phyloP scores from a whole-genome alignment of 2,888 invertebrate species.

The Archips xylosteana region DNA sequence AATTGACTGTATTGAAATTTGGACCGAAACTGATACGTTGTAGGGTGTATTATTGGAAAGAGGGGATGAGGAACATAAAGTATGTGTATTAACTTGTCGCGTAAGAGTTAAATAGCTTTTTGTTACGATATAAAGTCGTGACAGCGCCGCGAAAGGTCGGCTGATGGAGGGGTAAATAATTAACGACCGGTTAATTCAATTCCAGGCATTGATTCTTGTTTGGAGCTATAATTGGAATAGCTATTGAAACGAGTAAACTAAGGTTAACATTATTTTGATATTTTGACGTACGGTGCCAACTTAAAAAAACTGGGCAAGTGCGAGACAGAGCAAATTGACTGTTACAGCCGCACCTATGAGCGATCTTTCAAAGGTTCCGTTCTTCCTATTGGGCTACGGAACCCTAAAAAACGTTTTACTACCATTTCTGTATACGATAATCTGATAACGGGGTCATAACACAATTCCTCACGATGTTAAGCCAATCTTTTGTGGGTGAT shows the following conservation, averaged over 20 bases:
- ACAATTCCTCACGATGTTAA: neutral
- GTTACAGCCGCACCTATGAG: too few species aligned
- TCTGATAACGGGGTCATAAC: neutral
- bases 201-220: neutral
- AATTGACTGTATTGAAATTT: neutral
- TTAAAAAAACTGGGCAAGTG: too few species aligned
- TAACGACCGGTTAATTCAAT: neutral
- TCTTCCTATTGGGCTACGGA: too few species aligned
- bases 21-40: neutral
- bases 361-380: too few species aligned
- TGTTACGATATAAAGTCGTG: slow-evolving; percentile 2
- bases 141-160: neutral
- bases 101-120: neutral
- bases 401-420: too few species aligned
- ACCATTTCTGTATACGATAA: too few species aligned
- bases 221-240: neutral
- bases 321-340: too few species aligned
- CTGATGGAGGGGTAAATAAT: neutral
- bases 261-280: too few species aligned
- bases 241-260: too few species aligned
- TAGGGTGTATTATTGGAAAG: slow-evolving; percentile 1
- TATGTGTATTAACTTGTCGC: neutral
- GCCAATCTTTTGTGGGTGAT: slow-evolving; percentile 8
- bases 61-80: neutral
- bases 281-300: too few species aligned